Evolutionary conservation across 2,113 vertebrate species (phyloP), one percentile per base, ranked within the genome.

Genomic region (Psammodynastes pulverulentus): DNA sequence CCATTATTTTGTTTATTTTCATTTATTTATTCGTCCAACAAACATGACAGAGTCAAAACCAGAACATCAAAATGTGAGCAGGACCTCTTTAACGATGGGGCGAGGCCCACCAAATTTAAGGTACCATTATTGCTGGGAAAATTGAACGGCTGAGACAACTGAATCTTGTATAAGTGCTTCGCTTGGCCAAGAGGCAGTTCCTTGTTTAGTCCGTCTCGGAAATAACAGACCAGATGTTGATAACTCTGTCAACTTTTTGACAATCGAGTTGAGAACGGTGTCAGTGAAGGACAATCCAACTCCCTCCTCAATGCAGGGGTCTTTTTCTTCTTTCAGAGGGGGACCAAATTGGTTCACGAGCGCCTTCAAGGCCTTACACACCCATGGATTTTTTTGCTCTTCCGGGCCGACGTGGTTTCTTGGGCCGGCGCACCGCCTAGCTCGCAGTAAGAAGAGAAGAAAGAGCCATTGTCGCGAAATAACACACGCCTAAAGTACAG

Each of bases 401-500:
- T 10, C 3, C n/a, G 43, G 46, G 13, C 2, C 46, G 9, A 1
- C 2, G 4, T 21, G 7, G 3, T 67, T 48, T 34, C 54, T 4
- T 4, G 8, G 17, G 56, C 46, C 17, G 17, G 15, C 1, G 19
- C 43, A 2, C 19, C 15, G 24, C 88, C 43, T 17, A n/a, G 43
- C 49, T 39, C 39, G 1, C n/a, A 19, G n/a, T 84, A 52, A 43
- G 34, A 10, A 43, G 92, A 93, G 87, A 93, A 90, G 51, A 85
- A 93, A 93, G 0, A 90, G 84, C 95, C 79, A 54, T 95, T 94
- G 48, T 0, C 53, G 45, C 56, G 95, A 92, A 95, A 3, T 3
- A 94, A 93, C 92, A 5, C 92, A 6, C 29, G 58, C 93, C 5
- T 72, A 34, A 88, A 53, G 88, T 72, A 17, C 95, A 89, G 96